Evolutionary conservation across 2,113 vertebrate species (phyloP), one percentile per base, ranked within the genome.

Genomic region (Cololabis saira): DNA sequence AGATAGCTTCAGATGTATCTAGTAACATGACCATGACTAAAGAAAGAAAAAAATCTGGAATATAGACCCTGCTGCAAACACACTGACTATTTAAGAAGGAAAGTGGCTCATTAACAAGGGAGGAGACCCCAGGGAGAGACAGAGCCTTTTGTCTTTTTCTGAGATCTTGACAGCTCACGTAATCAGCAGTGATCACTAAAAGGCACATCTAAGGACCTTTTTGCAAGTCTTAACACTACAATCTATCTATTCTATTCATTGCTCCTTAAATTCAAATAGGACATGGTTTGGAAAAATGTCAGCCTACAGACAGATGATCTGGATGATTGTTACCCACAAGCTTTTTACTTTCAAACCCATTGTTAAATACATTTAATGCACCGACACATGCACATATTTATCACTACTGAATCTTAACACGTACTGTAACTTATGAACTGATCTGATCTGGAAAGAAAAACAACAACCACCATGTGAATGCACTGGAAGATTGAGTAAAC

Each of bases 211-310:
- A 43, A 82, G 62, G 55, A 16, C 10, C 47, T 80, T 44, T 61
- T 37, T 11, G 33, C 33, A 37, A 37, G 33, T 37, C 33, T 37
- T 37, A 85, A 76, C 77, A 78, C 71, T 76, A 65, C 56, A 83
- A 74, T 76, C 58, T 73, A 71, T 81, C 71, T 67, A 66, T 71
- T 78, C 50, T 58, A 72, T 72, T 79, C 74, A 81, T 69, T 79
- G 50, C 59, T 53, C 55, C 59, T 53, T 69, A 52, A 68, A 75
- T 78, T 58, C 8, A 77, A 72, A 74, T 66, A 77, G 69, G 72
- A 54, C 66, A 67, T 67, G 55, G 75, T 81, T 27, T 62, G 48
- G 47, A 71, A 59, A 44, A 51, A 61, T 30, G 49, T 70, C 65
- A 73, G 67, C 40, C 61, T 72, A 33, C 55, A 72, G 69, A 80